Evolutionary conservation across 2,888 invertebrate genomes (phyloP).

Genomic region (Drosophila birchii): DNA sequence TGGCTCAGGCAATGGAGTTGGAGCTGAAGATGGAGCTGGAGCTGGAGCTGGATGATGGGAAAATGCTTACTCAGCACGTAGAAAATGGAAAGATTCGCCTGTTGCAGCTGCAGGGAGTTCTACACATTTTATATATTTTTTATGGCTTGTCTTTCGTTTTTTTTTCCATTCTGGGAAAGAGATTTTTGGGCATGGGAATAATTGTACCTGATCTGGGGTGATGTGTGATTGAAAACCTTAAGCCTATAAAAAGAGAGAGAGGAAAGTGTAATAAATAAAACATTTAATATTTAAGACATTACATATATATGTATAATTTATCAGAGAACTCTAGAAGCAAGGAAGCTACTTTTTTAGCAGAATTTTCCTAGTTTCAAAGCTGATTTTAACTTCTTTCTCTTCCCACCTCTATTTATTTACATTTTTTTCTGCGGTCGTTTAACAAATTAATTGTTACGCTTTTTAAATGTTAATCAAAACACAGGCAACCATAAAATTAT

Average conservation of each 20-base stretch:
- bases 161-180: constrained; percentile 7
- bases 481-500: constrained; percentile 55
- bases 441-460: constrained; percentile 74
- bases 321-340: background rate
- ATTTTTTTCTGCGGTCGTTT: constrained; percentile 44
- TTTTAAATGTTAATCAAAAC: constrained; percentile 75
- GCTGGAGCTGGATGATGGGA: constrained; percentile 25
- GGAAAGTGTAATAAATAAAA: background rate
- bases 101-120: constrained; percentile 4
- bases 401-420: background rate
- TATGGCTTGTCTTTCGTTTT: background rate
- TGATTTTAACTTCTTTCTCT: background rate
- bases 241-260: too few species aligned
- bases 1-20: background rate
- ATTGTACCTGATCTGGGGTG: constrained; percentile 12
- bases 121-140: background rate
- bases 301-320: background rate
- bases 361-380: background rate
- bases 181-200: constrained; percentile 18
- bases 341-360: background rate
- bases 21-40: background rate
- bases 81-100: constrained; percentile 22
- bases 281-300: background rate
- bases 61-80: constrained; percentile 45
- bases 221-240: constrained; percentile 2